phyloP scores from a whole-genome alignment of 2,797 vertebrate genomes.

The Pterois miles region DNA sequence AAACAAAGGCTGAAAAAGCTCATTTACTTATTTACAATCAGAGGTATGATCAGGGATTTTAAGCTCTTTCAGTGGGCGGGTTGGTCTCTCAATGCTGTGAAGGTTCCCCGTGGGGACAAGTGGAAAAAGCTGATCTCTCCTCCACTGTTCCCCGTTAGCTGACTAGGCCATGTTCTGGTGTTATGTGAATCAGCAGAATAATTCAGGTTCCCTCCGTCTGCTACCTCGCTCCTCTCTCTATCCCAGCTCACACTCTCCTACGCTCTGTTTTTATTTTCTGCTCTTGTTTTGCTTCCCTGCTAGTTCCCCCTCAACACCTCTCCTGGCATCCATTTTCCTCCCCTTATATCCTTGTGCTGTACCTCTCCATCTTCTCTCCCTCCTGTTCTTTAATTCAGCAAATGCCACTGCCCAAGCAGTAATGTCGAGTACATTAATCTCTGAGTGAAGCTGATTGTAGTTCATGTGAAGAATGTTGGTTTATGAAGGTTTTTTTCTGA shows the following conservation, averaged over 20 bases:
- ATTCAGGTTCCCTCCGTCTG: constrained; percentile 34
- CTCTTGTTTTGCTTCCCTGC: constrained; percentile 19
- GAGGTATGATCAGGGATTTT: constrained; percentile 41
- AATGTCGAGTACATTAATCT: constrained; percentile 19
- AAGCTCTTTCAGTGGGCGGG: constrained; percentile 2
- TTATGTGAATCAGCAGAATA: constrained; percentile 68
- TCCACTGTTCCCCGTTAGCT: constrained; percentile 43
- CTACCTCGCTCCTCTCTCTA: neutral
- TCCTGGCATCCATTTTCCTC: neutral
- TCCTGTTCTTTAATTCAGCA: neutral
- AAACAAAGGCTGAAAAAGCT: neutral
- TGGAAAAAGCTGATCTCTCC: constrained; percentile 56
- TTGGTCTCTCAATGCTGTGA: constrained; percentile 43
- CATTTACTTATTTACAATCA: constrained; percentile 56
- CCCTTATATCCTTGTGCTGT: neutral
- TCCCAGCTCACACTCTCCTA: neutral
- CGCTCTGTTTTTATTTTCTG: neutral
- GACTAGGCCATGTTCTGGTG: constrained; percentile 54
- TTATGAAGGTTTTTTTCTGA: constrained; percentile 10
- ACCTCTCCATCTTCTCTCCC: neutral
- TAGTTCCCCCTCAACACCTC: neutral
- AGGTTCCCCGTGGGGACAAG: constrained; percentile 20
- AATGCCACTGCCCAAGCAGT: constrained; percentile 12
- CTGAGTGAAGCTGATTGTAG: constrained; percentile 15
- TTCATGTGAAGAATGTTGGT: constrained; percentile 24